Percentiles rank a stretch among this genome's conserved stretches.
These are phyloP conservation scores for Bradysia coprophila DNA, from an alignment of 1,140 invertebrate species.

Conservation along the genomic window DNA sequence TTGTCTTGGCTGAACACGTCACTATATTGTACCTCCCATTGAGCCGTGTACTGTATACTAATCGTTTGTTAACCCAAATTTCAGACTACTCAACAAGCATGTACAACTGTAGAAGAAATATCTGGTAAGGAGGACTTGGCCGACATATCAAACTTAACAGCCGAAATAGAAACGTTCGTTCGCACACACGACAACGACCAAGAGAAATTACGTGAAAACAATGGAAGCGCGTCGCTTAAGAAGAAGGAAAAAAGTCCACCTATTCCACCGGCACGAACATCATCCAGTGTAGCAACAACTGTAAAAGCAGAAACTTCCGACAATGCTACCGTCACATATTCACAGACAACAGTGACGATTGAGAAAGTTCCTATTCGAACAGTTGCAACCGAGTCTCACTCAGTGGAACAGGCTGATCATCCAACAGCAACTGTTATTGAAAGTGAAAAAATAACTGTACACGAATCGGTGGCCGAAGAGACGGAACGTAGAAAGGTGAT, in stretches of 20 bases:
- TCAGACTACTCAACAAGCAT: not conserved
- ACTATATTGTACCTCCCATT: too few species aligned
- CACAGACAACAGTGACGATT: too few species aligned
- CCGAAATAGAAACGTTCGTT: slow-evolving; percentile 20
- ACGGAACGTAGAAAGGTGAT: not conserved
- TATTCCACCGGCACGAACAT: not conserved
- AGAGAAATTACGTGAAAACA: not conserved
- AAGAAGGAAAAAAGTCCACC: too few species aligned
- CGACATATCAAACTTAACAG: slow-evolving; percentile 16
- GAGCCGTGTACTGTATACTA: too few species aligned
- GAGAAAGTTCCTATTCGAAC: too few species aligned
- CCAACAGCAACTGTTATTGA: not conserved
- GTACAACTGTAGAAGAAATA: not conserved
- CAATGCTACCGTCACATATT: too few species aligned
- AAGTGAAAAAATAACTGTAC: not conserved
- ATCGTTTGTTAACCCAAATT: too few species aligned
- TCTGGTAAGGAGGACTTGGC: slow-evolving; percentile 4
- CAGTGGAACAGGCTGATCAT: not conserved
- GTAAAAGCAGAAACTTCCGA: not conserved
- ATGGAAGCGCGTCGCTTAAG: too few species aligned
- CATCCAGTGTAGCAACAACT: not conserved
- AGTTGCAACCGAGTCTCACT: not conserved
- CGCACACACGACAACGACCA: slow-evolving; percentile 3
- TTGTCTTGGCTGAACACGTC: too few species aligned
- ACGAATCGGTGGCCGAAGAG: not conserved